Base-by-base conservation (phyloP, 2,888 invertebrate species). In the Eupithecia inturbata region DNA sequence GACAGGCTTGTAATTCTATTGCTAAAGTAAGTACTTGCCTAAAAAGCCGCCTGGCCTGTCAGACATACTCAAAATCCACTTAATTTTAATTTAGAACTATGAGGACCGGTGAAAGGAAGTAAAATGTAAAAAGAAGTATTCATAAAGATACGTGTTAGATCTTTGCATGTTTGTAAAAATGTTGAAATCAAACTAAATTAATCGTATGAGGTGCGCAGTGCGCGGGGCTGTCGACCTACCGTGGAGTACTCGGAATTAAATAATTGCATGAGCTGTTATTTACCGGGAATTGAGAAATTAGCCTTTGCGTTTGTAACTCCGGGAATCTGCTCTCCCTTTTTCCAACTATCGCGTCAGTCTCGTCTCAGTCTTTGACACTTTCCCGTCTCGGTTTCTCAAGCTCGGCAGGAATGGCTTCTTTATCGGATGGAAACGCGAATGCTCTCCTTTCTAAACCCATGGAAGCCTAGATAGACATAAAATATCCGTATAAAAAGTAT, bases 191-290 rank as follows among this genome's bases (percentile, higher is more conserved):
- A 69, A 66, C 63, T 69, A 71, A 69, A 67, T 70, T 67, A 62
- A 64, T 74, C 64, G 45, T 62, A 62, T 70, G 72, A 75, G 70
- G 70, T 72, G 70, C 41, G 31, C 31, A 4, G 31, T 31, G 31
- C 36, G 69, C 53, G 71, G 69, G 76, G 79, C 81, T 79, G 75
- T 75, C 76, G 80, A 80, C 82, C 82, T 75, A 76, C 78, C 78
- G 79, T 75, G 78, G 78, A 74, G 74, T 86, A 86, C 86, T 81
- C 79, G 84, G 85, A 88, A 88, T 84, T 82, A 82, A 84, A 83
- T 87, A 85, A 86, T 86, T 83, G 83, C 81, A 83, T 82, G 84
- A 85, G 83, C 82, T 84, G 86, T 86, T 82, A 82, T 78, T 84
- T 86, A 81, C 82, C 81, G 82, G 77, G 84, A 88, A 85, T 84